Conservation (phyloP, 2,797 vertebrate genomes). For the Gymnodraco acuticeps region DNA sequence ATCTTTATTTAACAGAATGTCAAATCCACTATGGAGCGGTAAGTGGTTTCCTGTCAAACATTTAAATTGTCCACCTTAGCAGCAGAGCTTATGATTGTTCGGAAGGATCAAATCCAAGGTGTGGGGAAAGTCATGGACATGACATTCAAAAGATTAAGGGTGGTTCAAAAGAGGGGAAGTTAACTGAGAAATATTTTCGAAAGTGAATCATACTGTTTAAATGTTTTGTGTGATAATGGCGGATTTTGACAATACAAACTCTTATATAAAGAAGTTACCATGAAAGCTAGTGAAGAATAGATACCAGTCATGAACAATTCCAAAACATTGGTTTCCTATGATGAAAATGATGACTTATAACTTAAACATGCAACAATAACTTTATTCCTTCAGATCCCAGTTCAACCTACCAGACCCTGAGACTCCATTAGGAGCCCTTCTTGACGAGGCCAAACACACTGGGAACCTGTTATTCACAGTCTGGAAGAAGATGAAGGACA, state of each 20-base stretch:
- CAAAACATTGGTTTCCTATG: neutral
- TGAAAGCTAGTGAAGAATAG: no score
- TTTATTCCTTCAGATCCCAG: conserved; percentile 17
- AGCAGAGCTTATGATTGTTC: neutral
- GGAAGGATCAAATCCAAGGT: no score
- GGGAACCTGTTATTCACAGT: conserved; percentile 52
- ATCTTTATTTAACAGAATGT: conserved; percentile 22
- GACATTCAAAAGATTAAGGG: neutral
- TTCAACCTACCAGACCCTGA: conserved; percentile 19
- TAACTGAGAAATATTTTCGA: neutral
- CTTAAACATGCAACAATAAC: neutral
- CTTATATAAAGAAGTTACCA: neutral
- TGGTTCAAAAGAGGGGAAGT: neutral
- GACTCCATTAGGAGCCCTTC: conserved; percentile 30
- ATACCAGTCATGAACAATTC: neutral
- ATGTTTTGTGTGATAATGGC: neutral
- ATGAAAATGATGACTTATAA: neutral
- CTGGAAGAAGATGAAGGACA: conserved; percentile 45
- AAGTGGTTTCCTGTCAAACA: conserved; percentile 8
- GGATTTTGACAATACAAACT: neutral
- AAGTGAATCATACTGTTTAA: neutral
- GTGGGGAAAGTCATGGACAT: neutral
- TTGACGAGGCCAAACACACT: conserved; percentile 48
- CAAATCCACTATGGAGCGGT: conserved; percentile 15
- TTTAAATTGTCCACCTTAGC: neutral